phyloP scores from a whole-genome alignment of 2,113 vertebrate species.

The Gymnobelideus leadbeateri region DNA sequence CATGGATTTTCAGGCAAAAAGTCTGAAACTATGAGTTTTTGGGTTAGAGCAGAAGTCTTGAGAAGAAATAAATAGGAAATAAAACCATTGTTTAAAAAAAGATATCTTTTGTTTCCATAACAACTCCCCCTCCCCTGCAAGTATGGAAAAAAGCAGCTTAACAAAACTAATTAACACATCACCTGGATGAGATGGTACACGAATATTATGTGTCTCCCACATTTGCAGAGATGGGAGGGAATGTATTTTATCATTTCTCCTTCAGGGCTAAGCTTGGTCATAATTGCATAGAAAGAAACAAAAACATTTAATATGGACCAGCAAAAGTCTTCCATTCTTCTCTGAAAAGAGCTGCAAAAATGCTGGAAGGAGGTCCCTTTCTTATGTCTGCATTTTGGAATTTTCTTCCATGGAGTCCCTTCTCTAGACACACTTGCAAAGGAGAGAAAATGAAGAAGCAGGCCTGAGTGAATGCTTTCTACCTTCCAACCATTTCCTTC shows the following conservation, averaged over 20 bases:
- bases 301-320: not conserved
- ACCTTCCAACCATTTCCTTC: not conserved
- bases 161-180: not conserved
- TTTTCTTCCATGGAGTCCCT: conserved; percentile 31
- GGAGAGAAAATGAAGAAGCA: not conserved
- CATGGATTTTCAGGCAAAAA: not conserved
- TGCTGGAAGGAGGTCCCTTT: conserved; percentile 22
- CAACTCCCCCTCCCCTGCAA: not conserved
- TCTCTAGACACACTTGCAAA: not conserved
- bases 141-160: not conserved
- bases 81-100: not conserved
- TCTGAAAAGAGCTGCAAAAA: not conserved
- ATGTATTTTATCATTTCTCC: not conserved
- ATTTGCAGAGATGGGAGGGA: not conserved
- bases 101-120: not conserved
- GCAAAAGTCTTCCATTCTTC: not conserved
- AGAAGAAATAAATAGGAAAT: not conserved
- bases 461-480: not conserved
- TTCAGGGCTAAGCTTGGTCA: not conserved
- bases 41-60: not conserved
- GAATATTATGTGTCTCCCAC: not conserved
- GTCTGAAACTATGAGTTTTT: not conserved
- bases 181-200: not conserved
- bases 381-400: not conserved
- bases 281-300: not conserved